phyloP scores from a whole-genome alignment of 2,888 invertebrate species.

The Harpalus rufipes region DNA sequence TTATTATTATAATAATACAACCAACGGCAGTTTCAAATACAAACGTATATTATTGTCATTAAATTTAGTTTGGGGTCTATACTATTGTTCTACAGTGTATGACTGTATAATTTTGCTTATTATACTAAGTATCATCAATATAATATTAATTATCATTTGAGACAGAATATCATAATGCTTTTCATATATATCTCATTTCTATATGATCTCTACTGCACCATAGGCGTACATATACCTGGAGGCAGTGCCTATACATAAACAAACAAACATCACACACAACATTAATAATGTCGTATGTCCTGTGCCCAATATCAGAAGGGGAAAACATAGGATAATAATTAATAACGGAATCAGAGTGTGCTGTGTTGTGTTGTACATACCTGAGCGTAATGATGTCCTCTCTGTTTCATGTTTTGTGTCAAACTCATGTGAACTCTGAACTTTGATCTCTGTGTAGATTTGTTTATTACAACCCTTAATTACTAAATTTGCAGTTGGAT shows the following conservation, averaged over 20 bases:
- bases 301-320: slow-evolving; percentile 19
- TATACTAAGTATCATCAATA: background rate
- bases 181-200: background rate
- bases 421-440: slow-evolving; percentile 2
- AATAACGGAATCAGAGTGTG: slow-evolving; percentile 33
- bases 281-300: slow-evolving; percentile 42
- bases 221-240: background rate
- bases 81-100: no score
- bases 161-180: background rate
- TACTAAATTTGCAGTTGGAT: background rate
- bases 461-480: slow-evolving; percentile 6
- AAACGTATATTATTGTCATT: no score
- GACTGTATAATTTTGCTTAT: background rate
- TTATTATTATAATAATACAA: no score
- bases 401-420: slow-evolving; percentile 2
- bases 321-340: slow-evolving; percentile 43
- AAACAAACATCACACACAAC: slow-evolving; percentile 43
- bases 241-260: background rate
- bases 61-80: no score
- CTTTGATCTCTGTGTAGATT: background rate
- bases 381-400: background rate
- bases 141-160: background rate
- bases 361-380: background rate
- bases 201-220: background rate
- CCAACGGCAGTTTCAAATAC: no score